Base-by-base conservation (phyloP, 92 coral and sea anemone species). In the Palythoa grandiflora region DNA sequence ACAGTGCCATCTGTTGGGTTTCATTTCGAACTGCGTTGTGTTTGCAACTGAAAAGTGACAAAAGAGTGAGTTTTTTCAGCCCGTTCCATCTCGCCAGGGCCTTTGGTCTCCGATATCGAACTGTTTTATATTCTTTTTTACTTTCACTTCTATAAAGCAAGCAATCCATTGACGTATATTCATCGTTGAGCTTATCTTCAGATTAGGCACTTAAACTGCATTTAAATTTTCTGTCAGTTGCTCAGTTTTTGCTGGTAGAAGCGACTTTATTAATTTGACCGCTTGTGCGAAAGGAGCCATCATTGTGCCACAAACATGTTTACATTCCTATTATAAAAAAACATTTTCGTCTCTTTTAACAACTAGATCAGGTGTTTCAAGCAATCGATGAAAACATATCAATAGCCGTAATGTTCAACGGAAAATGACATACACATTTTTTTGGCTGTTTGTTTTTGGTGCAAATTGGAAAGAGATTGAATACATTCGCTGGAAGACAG, bases 301-400 rank as follows among this genome's bases (percentile, higher is more conserved):
- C 87, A 83, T 76, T 38, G 73, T 72, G 75, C 71, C 57, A 39
- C 73, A 87, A 78, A 75, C 36, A 13, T 91, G 94, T 91, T 93
- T 89, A 91, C 90, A 87, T 93, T 94, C 88, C 53, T 72, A 83
- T 90, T 65, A 87, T 60, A 48, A 87, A 77, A 78, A 89, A 91
- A 92, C 85, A 94, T 90, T 93, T 93, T 84, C 91, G 51, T 85
- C 89, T 71, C 38, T 80, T 93, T 86, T 88, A 75, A 74, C 76
- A 87, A 73, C 87, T 84, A 63, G 77, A 91, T 93, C 94, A 93
- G 94, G 94, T 95, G 94, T 87, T 78, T 83, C 72, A 39, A 68
- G 72, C 85, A 47, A 73, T 83, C 68, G 79, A 78, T 84, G 51
- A 47, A 44, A 84, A 78, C 81, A 75, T 75, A 87, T 72, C 93